Percentiles rank a stretch among this genome's conserved stretches.
Evolutionary conservation across 2,113 vertebrate species (phyloP).

Genomic region (Siphamia tubifer): DNA sequence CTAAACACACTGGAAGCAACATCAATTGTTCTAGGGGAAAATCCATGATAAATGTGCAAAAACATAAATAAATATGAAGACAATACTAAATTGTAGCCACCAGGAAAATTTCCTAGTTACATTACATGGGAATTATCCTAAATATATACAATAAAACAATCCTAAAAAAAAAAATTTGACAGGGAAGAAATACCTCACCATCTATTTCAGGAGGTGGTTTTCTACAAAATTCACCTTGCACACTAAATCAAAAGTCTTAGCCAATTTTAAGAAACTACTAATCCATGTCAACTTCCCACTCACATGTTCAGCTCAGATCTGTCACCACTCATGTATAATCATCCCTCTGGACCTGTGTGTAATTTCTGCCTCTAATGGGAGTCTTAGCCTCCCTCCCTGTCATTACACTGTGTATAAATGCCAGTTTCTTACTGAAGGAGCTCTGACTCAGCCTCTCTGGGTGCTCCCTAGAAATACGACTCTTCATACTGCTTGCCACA

Average conservation of each 20-base stretch:
- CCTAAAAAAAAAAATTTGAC: too few species aligned
- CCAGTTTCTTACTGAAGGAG: slow-evolving; percentile 59
- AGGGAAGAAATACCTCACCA: neutral
- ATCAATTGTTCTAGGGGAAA: too few species aligned
- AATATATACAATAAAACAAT: too few species aligned
- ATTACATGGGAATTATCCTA: too few species aligned
- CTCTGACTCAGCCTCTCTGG: slow-evolving; percentile 64
- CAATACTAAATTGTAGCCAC: too few species aligned
- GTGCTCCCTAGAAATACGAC: slow-evolving; percentile 73
- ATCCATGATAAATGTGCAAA: too few species aligned
- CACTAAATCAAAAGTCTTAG: slow-evolving; percentile 26
- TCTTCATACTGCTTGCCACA: slow-evolving; percentile 66
- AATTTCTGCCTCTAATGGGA: slow-evolving; percentile 68
- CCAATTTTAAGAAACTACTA: slow-evolving; percentile 53
- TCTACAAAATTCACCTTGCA: slow-evolving; percentile 6
- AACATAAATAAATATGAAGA: too few species aligned
- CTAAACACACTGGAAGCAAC: too few species aligned
- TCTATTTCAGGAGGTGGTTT: neutral
- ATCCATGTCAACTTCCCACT: slow-evolving; percentile 41
- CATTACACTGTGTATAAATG: slow-evolving; percentile 73
- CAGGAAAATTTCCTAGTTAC: too few species aligned
- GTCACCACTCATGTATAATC: slow-evolving; percentile 60
- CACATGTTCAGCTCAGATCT: slow-evolving; percentile 38
- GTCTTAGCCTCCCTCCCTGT: slow-evolving; percentile 66
- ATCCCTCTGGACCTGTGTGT: slow-evolving; percentile 47